Percentiles rank a stretch among this genome's conserved stretches.
Conservation (phyloP, 2,113 vertebrate genomes). For the Xenopus laevis region DNA sequence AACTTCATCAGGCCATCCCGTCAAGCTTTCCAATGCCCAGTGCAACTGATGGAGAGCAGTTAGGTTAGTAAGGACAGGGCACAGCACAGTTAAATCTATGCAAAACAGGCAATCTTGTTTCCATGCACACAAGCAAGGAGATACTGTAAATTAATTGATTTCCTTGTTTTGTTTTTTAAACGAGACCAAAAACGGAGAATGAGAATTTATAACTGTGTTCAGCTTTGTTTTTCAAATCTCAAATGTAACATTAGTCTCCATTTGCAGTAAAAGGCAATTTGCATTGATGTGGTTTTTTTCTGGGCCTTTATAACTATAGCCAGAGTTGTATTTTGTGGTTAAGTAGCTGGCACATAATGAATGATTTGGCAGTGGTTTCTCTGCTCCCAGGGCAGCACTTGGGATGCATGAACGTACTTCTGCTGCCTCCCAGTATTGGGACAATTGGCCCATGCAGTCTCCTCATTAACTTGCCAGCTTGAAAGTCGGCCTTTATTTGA, state of each 20-base stretch:
- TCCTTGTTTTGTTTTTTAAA: not conserved
- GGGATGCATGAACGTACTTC: not conserved
- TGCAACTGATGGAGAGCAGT: too few relatives aligned
- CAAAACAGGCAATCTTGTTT: too few relatives aligned
- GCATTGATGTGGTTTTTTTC: not conserved
- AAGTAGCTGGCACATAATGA: slow-evolving; percentile 3
- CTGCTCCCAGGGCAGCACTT: not conserved
- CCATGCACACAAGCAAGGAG: too few relatives aligned
- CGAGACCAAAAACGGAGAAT: not conserved
- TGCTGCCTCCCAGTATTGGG: not conserved
- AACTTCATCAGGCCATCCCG: too few relatives aligned
- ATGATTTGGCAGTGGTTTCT: not conserved
- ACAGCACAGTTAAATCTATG: too few relatives aligned
- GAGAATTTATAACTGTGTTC: not conserved
- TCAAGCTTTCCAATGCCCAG: too few relatives aligned
- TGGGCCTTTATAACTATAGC: not conserved
- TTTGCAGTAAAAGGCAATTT: too few relatives aligned
- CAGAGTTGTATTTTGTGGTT: not conserved
- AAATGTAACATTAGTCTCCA: not conserved
- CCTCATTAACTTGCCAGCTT: not conserved
- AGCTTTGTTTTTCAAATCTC: not conserved
- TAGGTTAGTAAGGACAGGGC: too few relatives aligned
- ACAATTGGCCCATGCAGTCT: not conserved
- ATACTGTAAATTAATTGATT: too few relatives aligned
- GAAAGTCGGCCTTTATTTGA: not conserved